Conservation (phyloP, 1,140 invertebrate species). For the Pogonus chalceus region DNA sequence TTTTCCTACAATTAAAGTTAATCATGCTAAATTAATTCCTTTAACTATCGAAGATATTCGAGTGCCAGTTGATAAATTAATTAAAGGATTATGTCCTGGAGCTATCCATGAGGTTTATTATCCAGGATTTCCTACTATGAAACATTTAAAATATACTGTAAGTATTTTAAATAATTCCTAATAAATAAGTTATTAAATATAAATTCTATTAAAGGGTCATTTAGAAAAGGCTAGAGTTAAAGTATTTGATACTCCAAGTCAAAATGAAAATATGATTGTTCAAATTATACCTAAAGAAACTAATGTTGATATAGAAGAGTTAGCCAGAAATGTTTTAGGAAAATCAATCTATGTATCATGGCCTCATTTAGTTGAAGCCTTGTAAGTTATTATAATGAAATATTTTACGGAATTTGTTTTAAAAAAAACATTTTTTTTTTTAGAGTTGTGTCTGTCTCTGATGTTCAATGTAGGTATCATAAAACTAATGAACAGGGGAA, state of each 20-base stretch:
- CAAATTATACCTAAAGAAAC: slow-evolving; percentile 39
- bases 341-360: slow-evolving; percentile 71
- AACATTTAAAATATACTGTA: slow-evolving; percentile 69
- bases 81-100: slow-evolving; percentile 64
- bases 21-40: slow-evolving; percentile 43
- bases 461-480: slow-evolving; percentile 38
- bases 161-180: slow-evolving; percentile 17
- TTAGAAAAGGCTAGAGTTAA: slow-evolving; percentile 62
- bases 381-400: slow-evolving; percentile 32
- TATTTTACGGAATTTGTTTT: not conserved
- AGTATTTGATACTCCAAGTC: slow-evolving; percentile 77
- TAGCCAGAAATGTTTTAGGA: slow-evolving; percentile 55
- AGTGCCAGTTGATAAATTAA: slow-evolving; percentile 48
- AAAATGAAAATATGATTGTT: slow-evolving; percentile 75
- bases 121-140: slow-evolving; percentile 85
- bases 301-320: slow-evolving; percentile 31
- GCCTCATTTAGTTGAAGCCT: slow-evolving; percentile 77
- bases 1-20: slow-evolving; percentile 52
- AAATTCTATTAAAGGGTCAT: slow-evolving; percentile 43
- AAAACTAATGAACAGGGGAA: slow-evolving; percentile 26
- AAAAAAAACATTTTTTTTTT: slow-evolving; percentile 12
- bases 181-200: not conserved
- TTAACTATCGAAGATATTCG: slow-evolving; percentile 49
- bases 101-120: slow-evolving; percentile 62
- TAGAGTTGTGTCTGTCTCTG: slow-evolving; percentile 48